Conservation (phyloP, 2,797 vertebrate species). For the Oceanodroma leucorhoa region DNA sequence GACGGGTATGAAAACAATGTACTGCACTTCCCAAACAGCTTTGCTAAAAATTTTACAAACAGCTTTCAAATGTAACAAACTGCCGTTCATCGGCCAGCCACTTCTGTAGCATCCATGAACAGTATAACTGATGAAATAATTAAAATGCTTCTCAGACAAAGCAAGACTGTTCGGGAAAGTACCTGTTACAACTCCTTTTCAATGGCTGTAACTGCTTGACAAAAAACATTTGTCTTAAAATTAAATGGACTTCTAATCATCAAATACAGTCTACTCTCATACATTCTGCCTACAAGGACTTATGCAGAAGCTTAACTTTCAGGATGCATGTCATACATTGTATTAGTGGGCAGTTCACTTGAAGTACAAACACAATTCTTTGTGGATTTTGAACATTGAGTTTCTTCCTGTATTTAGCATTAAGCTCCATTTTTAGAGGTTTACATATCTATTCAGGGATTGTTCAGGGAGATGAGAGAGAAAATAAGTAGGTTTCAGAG, state of each 20-base stretch:
- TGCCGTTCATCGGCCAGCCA: not conserved
- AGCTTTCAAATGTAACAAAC: not conserved
- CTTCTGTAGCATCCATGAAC: not conserved
- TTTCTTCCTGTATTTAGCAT: not conserved
- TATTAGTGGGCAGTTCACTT: not conserved
- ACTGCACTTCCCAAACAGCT: not conserved
- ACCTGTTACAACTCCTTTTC: not conserved
- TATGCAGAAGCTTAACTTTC: not conserved
- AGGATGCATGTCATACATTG: not conserved
- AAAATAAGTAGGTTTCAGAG: not conserved
- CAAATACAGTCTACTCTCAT: not conserved
- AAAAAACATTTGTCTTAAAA: not conserved
- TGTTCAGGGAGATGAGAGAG: not conserved
- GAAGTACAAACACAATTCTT: not conserved
- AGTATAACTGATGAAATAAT: not conserved
- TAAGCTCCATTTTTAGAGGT: not conserved
- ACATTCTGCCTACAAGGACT: not conserved
- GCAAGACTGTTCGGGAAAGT: not conserved
- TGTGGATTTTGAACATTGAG: not conserved
- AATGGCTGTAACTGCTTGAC: not conserved
- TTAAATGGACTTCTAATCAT: not conserved
- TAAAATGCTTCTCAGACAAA: not conserved
- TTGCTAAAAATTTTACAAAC: not conserved
- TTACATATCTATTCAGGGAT: not conserved
- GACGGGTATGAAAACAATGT: not conserved